Evolutionary conservation across 2,888 invertebrate genomes (phyloP), one percentile per base, ranked within the genome.

Genomic region (Tetragonula carbonaria): DNA sequence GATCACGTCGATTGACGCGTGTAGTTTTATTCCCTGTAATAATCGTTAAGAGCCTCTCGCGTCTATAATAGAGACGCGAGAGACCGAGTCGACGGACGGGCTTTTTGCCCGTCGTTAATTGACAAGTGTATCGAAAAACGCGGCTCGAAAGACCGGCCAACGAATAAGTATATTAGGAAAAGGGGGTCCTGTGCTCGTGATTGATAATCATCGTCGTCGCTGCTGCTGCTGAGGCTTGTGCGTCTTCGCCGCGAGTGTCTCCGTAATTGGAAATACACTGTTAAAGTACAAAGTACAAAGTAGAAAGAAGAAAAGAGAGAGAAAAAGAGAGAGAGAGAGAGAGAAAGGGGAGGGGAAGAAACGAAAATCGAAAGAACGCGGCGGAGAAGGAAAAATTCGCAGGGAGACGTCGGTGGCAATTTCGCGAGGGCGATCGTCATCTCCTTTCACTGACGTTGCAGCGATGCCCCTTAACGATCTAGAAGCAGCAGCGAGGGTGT

Each of bases 1-100:
- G 82, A 90, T 85, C 76, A 75, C 80, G 80, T 67, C 85, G 82
- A 88, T 78, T 75, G 74, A 80, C 87, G 87, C 82, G 50, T 73
- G 79, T 79, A 79, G 73, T 85, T 68, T 84, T 79, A 79, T 85
- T 80, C 63, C 50, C 75, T 4, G 85, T 68, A 80, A 80, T 85
- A 84, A 85, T 78, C 84, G 84, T 84, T 70, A 78, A 84, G 78
- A 83, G 65, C 77, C 76, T 75, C 76, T 82, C 82, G 71, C 67
- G 82, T 83, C 83, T 76, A 55, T 83, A 83, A 76, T 83, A 83
- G 72, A 83, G 83, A 82, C 82, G 82, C 68, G 74, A 45, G 45
- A 45, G 8, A 74, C 74, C 70, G 38, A 33, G 14, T 38, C 59
- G 68, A 18, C 53, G 16, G 66, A 38, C 62, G 13, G 33, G 50